Base-by-base conservation (phyloP, 2,888 invertebrate species). In the Pomacea canaliculata region DNA sequence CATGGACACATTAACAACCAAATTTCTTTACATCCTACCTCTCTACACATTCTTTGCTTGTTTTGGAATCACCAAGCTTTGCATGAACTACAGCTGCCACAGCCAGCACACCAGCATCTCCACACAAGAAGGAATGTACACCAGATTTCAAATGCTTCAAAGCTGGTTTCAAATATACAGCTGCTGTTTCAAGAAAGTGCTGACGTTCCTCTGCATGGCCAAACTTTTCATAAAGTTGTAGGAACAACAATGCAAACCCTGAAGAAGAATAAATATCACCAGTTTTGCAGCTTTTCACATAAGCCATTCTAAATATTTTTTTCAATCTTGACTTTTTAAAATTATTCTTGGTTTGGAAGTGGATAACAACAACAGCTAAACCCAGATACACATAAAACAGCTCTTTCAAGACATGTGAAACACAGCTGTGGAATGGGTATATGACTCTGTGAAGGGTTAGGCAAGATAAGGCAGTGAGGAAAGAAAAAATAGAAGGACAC, bases 91-190 rank as follows among this genome's bases (percentile, higher is more conserved):
- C 92, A 56, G 94, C 93, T 51, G 92, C 93, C 13, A 94, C 86
- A 1, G 94, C 93, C 72, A 94, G 87, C 9, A 94, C 94, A 12
- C 95, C 95, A 18, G 93, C 92, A 89, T 93, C 93, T 19, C 95
- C 95, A 90, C 93, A 94, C 62, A 95, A 88, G 88, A 94, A 95
- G 72, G 95, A 94, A 62, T 49, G 62, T 68, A 94, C 92, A 81
- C 93, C 89, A 49, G 85, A 85, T 9, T 92, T 93, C 48, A 93
- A 88, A 78, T 91, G 91, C 5, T 78, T 75, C 23, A 90, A 82
- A 27, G 84, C 85, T 18, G 76, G 82, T 68, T 88, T 84, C 13
- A 90, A 75, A 67, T 83, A 83, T 48, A 89, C 87, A 46, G 92
- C 81, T 65, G 91, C 90, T 83, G 82, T 86, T 73, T 91, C 89